Evolutionary conservation across 37 sponge, comb jelly and placozoan species (phyloP), one percentile per base, ranked within the genome.

Genomic region (Aplysina aerophoba): DNA sequence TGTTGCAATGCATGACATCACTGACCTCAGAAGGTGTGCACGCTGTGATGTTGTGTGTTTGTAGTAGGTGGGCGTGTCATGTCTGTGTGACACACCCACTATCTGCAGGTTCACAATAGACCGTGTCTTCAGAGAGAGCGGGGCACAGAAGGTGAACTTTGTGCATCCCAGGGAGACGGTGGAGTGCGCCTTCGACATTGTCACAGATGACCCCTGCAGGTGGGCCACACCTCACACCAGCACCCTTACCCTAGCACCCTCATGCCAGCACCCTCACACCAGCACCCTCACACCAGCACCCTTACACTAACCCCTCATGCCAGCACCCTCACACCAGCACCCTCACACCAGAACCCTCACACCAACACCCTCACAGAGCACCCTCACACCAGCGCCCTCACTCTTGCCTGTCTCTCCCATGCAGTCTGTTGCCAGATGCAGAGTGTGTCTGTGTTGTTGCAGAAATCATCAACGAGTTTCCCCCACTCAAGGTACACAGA

Each of bases 121-220:
- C 27, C 77, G 80, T 54, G 93, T 92, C 34, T 95, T 82, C 77
- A 65, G 87, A 27, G 90, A 85, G n/a, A 24, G 27, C 4, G 37
- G 59, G 22, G 27, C 59, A 37, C 35, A 15, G 33, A n/a, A 35
- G 34, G 35, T 69, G 1, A 69, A 69, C 71, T 69, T 69, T 35
- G 77, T 82, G 13, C 93, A 93, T 37, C 96, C 96, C 22, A 84
- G 80, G 65, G 94, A 96, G 61, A 27, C 40, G 17, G 58, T 44
- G 31, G 92, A 93, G 68, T 90, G 85, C 73, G 84, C 88, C 28
- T 96, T 93, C 84, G 96, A 96, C 40, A 96, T 96, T 68, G 87
- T 93, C 24, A 73, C 94, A 21, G 78, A 36, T 36, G 50, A 75
- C 78, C 11, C 78, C 34, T 34, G 34, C 35, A 16, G 34, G 71